These are phyloP conservation scores for Pogonocherus hispidulus DNA, from an alignment of 2,888 invertebrate genomes.

Conservation along the genomic window DNA sequence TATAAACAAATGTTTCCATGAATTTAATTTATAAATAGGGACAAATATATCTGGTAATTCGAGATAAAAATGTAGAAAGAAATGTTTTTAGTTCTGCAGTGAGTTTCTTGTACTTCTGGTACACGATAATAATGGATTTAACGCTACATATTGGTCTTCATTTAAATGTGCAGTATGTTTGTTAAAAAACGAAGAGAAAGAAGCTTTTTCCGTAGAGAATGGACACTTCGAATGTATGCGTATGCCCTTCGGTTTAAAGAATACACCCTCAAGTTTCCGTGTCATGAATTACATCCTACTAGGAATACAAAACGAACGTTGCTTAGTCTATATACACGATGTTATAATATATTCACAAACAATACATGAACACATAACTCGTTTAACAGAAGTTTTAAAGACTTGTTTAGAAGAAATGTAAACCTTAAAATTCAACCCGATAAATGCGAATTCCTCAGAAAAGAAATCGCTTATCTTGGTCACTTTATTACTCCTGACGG, in stretches of 20 bases:
- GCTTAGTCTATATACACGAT: conserved; percentile 31
- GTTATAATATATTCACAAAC: conserved; percentile 33
- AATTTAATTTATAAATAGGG: no score
- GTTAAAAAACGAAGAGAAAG: no score
- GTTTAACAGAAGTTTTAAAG: conserved; percentile 28
- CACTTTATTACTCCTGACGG: conserved; percentile 39
- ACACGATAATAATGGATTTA: no score
- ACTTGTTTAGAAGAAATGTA: conserved; percentile 6
- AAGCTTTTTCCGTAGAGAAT: conserved; percentile 31
- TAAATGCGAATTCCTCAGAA: conserved; percentile 41
- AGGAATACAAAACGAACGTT: conserved; percentile 34
- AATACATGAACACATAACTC: conserved; percentile 30
- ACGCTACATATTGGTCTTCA: no score
- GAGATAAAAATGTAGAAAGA: no score
- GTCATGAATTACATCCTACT: conserved; percentile 38
- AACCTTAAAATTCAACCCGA: conserved; percentile 44
- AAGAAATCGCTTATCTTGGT: conserved; percentile 42
- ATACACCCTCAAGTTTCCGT: conserved; percentile 39
- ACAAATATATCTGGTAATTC: no score
- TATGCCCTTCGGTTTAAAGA: conserved; percentile 41
- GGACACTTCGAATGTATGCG: conserved; percentile 26
- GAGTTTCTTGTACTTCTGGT: no score
- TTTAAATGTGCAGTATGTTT: no score
- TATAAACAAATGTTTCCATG: no score
- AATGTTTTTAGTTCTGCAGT: no score